Percentiles rank a stretch among this genome's conserved stretches.
Evolutionary conservation across 1,140 invertebrate genomes (phyloP).

Genomic region (Halictus rubicundus): DNA sequence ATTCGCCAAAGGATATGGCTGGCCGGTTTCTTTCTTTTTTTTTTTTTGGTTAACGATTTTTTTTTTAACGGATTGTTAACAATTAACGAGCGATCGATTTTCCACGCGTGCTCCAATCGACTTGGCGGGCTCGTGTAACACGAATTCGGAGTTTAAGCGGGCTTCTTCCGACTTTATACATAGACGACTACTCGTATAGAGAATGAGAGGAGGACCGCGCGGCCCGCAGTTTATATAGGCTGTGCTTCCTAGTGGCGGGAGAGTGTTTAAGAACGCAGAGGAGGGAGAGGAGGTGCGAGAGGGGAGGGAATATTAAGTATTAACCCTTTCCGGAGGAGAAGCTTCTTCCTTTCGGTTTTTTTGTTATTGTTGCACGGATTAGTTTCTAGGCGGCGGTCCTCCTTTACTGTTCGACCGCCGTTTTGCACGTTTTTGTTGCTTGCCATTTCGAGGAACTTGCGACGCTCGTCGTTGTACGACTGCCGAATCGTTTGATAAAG

Average conservation of each 20-base stretch:
- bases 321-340: not conserved
- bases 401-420: not conserved
- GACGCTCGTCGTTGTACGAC: too few species aligned
- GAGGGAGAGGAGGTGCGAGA: not conserved
- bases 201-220: conserved; percentile 74
- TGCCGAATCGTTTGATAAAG: too few species aligned
- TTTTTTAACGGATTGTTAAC: not conserved
- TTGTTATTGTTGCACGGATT: not conserved
- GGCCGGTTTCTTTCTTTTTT: not conserved
- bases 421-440: too few species aligned
- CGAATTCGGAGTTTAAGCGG: conserved; percentile 9
- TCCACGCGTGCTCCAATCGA: not conserved
- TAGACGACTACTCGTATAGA: conserved; percentile 75
- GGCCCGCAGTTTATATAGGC: conserved; percentile 76
- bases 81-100: not conserved
- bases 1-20: not conserved
- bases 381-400: not conserved
- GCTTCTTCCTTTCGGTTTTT: not conserved
- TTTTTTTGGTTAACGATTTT: too few species aligned
- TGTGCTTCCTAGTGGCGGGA: conserved; percentile 61
- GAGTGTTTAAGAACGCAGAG: not conserved
- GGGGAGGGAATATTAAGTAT: not conserved
- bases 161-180: conserved; percentile 64
- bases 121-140: conserved; percentile 4
- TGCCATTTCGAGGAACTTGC: too few species aligned